Evolutionary conservation across 92 coral and sea anemone species (phyloP), one percentile per base, ranked within the genome.

Genomic region (Hydrozoanthus gracilis): DNA sequence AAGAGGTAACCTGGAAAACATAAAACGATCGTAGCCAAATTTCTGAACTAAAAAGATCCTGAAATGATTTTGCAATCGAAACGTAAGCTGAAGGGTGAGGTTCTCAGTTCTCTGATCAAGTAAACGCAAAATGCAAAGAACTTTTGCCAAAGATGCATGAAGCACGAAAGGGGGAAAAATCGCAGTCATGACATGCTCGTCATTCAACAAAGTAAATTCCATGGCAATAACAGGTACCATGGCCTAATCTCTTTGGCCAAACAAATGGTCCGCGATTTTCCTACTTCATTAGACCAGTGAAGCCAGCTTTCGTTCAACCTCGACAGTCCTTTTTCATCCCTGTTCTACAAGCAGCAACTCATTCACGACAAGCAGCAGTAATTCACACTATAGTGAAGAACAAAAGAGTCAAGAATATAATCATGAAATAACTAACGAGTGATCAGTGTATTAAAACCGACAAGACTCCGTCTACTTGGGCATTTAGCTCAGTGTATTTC

Each of bases 131-230:
- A 51, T 69, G 94, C 51, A 58, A 72, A n/a, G 83, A 82, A 46
- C 87, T 88, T 14, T 3, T 92, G n/a, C 92, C 88, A 10, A 64
- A 88, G 65, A 80, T 88, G 87, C 61, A 79, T 17, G 90, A 86
- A 54, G 94, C 77, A 20, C 35, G 92, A 47, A 51, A 82, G 61
- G 84, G 27, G 85, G 86, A 5, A 86, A 60, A 62, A 82, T 69
- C 44, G 93, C 11, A 67, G 91, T 12, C 79, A 60, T 76, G 88
- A 91, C 87, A 91, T 86, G 72, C 87, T 91, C 6, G 76, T 88
- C 46, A 88, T 62, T 70, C 75, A 49, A 35, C 16, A 70, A 70
- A 70, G 46, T 3, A 70, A 44, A 70, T 35, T 44, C 51, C 16
- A 27, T 7, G 48, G 75, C 65, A 58, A 58, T 49, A 70, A 70